These are phyloP conservation scores for Lophotriccus pileatus DNA, from an alignment of 2,797 vertebrate species.

Conservation along the genomic window DNA sequence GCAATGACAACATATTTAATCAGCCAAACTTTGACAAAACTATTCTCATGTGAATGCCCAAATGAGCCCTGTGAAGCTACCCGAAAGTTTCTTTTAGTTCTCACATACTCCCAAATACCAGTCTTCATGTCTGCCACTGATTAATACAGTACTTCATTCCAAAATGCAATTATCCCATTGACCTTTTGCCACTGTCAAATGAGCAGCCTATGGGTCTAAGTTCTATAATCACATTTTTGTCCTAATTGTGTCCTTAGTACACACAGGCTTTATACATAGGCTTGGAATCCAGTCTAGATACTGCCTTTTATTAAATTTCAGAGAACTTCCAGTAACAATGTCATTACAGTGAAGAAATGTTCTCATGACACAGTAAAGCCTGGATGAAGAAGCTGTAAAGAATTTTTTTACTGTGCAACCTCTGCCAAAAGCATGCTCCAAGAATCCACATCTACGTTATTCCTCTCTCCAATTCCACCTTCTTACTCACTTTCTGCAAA, in stretches of 20 bases:
- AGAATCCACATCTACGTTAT: neutral
- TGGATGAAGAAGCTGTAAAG: constrained; percentile 26
- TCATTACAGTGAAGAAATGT: constrained; percentile 33
- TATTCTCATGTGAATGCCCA: neutral
- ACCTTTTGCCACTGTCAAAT: constrained; percentile 38
- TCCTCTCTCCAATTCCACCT: neutral
- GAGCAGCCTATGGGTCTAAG: constrained; percentile 29
- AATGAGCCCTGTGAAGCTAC: neutral
- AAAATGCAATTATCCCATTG: constrained; percentile 55
- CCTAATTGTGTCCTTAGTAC: constrained; percentile 28
- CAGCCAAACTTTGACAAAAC: constrained; percentile 26
- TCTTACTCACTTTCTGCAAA: neutral
- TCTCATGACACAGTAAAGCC: constrained; percentile 39
- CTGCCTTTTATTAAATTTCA: constrained; percentile 50
- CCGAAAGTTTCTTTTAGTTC: neutral
- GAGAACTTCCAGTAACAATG: constrained; percentile 30
- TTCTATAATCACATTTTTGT: constrained; percentile 40
- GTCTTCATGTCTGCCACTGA: constrained; percentile 18
- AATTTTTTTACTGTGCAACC: neutral
- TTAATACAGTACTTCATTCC: constrained; percentile 47
- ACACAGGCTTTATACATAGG: constrained; percentile 20
- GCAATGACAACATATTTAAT: neutral
- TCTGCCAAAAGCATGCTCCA: constrained; percentile 22
- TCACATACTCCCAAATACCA: constrained; percentile 16
- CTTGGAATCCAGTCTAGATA: constrained; percentile 45